phyloP scores from a whole-genome alignment of 2,888 invertebrate genomes.

The Steinernema carpocapsae region DNA sequence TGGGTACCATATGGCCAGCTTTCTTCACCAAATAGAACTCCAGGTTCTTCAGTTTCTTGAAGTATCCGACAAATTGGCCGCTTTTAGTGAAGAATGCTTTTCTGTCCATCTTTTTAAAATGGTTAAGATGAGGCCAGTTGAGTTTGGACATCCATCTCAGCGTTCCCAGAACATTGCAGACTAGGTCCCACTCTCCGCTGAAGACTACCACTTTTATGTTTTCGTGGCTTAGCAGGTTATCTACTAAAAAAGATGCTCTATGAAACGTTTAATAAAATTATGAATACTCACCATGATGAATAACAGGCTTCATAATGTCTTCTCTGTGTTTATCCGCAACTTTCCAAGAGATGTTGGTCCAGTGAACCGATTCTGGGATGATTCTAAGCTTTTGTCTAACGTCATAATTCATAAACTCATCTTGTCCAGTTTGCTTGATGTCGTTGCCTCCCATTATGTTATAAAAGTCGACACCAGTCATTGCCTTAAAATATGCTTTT shows the following conservation, averaged over 20 bases:
- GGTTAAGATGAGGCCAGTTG: background rate
- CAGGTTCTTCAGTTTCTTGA: slow-evolving; percentile 74
- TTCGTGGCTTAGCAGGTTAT: slow-evolving; percentile 49
- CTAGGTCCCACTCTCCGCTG: slow-evolving; percentile 83
- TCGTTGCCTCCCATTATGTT: background rate
- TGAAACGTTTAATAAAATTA: no score
- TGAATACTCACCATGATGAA: slow-evolving; percentile 74
- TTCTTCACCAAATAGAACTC: slow-evolving; percentile 80
- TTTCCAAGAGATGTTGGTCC: slow-evolving; percentile 64
- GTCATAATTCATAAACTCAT: slow-evolving; percentile 75
- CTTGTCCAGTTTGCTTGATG: slow-evolving; percentile 40
- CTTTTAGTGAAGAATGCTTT: background rate
- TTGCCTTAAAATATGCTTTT: background rate
- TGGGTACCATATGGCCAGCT: slow-evolving; percentile 78
- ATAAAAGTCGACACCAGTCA: background rate
- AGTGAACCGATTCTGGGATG: slow-evolving; percentile 72
- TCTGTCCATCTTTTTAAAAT: background rate
- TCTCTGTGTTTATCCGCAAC: slow-evolving; percentile 75
- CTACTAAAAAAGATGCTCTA: background rate
- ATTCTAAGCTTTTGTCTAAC: slow-evolving; percentile 76
- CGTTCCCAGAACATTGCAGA: slow-evolving; percentile 67
- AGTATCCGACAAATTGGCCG: slow-evolving; percentile 50
- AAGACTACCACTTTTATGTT: slow-evolving; percentile 77
- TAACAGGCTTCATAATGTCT: slow-evolving; percentile 84
- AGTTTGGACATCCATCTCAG: slow-evolving; percentile 10